These are phyloP conservation scores for Tolmerus cingulatus DNA, from an alignment of 2,888 invertebrate species.

Conservation along the genomic window DNA sequence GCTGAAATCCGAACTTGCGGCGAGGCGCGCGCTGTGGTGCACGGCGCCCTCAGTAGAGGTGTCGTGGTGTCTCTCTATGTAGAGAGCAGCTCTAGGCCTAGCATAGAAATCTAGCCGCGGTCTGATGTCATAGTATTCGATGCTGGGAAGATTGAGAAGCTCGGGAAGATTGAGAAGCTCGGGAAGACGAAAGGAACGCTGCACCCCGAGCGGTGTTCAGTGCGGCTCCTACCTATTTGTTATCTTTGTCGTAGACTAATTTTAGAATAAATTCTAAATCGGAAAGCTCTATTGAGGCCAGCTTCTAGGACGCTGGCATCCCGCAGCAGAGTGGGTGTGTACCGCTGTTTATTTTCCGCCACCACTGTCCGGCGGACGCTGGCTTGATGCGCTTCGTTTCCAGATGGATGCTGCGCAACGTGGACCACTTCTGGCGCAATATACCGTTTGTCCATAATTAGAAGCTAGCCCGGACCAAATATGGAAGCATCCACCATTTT, in stretches of 20 bases:
- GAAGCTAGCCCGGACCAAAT: conserved; percentile 34
- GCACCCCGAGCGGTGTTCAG: neutral
- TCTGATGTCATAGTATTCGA: conserved; percentile 29
- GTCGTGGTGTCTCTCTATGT: neutral
- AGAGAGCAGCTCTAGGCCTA: neutral
- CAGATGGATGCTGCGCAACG: conserved; percentile 6
- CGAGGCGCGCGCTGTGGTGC: neutral
- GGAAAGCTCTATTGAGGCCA: conserved; percentile 46
- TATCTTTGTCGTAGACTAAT: conserved; percentile 44
- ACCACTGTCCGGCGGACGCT: neutral
- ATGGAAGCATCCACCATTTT: conserved; percentile 20
- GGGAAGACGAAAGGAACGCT: neutral
- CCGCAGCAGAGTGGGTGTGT: conserved; percentile 16
- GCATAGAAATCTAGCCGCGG: neutral
- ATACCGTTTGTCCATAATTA: conserved; percentile 27
- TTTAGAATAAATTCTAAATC: conserved; percentile 48
- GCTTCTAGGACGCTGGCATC: conserved; percentile 11
- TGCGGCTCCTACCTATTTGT: conserved; percentile 11
- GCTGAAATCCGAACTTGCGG: conserved; percentile 41
- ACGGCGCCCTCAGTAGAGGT: neutral
- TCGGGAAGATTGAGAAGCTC: neutral
- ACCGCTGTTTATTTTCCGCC: neutral
- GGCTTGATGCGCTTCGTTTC: neutral
- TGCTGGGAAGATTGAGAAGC: neutral
- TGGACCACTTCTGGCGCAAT: neutral